phyloP scores from a whole-genome alignment of 2,113 vertebrate species.

The Globicephala melas region DNA sequence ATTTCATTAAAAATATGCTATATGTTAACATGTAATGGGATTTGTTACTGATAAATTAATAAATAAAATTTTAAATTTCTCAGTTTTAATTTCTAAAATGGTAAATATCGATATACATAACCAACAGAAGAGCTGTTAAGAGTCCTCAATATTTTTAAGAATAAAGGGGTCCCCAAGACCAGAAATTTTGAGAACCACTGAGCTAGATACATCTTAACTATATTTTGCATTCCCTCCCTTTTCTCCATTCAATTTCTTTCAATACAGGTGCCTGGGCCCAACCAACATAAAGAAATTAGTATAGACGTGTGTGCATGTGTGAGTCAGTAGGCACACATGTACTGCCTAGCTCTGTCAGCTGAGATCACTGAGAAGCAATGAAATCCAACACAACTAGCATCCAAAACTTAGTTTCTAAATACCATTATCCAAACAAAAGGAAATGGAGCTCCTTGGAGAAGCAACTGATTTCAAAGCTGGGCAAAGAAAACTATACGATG shows the following conservation, averaged over 20 bases:
- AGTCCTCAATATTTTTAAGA: not conserved
- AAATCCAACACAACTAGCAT: not conserved
- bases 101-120: not conserved
- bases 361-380: not conserved
- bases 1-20: conserved; percentile 9
- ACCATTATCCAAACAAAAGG: not conserved
- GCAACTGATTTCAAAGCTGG: not conserved
- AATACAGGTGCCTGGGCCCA: not conserved
- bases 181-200: not conserved
- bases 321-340: not conserved
- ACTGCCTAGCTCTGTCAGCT: not conserved
- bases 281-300: not conserved
- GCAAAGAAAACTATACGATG: not conserved
- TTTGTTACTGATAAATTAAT: not conserved
- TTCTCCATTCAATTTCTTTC: not conserved
- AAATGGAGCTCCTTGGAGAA: not conserved
- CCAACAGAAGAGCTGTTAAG: not conserved
- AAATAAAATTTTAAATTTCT: conserved; percentile 2
- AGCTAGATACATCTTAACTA: not conserved
- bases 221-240: not conserved
- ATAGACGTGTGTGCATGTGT: not conserved
- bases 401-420: not conserved
- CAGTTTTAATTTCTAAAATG: not conserved
- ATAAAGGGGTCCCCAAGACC: not conserved
- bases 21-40: not conserved